Evolutionary conservation across 2,113 vertebrate species (phyloP), one percentile per base, ranked within the genome.

Genomic region (Drymodes brunneopygia): DNA sequence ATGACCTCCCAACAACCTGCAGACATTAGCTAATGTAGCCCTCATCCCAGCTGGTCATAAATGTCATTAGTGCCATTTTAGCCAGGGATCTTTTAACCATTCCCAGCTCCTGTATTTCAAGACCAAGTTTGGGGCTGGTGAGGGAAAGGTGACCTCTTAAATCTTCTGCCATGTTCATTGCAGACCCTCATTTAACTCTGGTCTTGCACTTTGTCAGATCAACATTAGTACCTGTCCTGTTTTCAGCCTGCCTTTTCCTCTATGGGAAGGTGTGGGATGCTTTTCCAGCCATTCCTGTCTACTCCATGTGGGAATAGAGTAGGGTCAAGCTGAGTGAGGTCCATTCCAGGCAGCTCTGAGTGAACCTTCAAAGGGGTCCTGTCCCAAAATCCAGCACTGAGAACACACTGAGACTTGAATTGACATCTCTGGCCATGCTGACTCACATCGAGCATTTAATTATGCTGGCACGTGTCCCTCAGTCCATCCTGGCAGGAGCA

Each of bases 1-100:
- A 97, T 96, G 85, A 95, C 94, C 88, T 96, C 80, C 28, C 48
- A 56, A 54, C 85, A 93, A 94, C 94, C 94, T 93, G 88, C 80
- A 95, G 94, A 81, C 80, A 54, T 96, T 81, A 95, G 82, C 75
- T 92, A 95, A 92, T 5, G 4, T 73, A 81, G 79, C 64, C 65
- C 53, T 96, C 17, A 7, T 78, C 0, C 1, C 90, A 96, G 60
- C n/a, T 90, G 91, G 94, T 86, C 96, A 94, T 93, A 96, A 92
- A 95, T 83, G 88, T 58, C 82, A 66, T 88, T 93, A 92, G 19
- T 71, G 64, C 15, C 85, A 75, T 67, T 75, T 84, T 72, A 84
- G 31, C 45, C 72, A 89, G 20, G 3, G 7, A 2, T 74, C 66
- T 90, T 78, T 86, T 28, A 83, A 70, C 38, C 44, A 13, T 83